Conservation (phyloP, 23 tunicate species). For the Corella eumyota region DNA sequence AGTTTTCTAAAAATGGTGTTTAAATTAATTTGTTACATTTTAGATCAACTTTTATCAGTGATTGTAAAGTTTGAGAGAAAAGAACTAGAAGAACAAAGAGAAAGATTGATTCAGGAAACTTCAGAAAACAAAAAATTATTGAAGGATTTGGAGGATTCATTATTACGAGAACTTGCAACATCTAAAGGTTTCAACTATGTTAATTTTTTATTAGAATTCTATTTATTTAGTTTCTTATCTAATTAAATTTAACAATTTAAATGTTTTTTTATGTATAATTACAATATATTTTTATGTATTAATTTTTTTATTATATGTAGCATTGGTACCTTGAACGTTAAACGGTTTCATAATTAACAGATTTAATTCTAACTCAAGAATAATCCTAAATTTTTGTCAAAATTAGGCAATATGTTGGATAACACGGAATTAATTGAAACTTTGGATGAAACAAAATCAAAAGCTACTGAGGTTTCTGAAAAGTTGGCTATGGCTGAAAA, state of each 20-base stretch:
- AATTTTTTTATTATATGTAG: too few relatives aligned
- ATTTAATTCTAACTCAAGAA: too few relatives aligned
- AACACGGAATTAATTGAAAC: conserved; percentile 99
- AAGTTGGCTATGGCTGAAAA: conserved; percentile 82
- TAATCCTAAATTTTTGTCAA: background rate
- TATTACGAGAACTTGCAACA: conserved; percentile 95
- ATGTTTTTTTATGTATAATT: background rate
- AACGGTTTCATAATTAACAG: too few relatives aligned
- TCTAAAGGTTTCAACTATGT: conserved; percentile 49
- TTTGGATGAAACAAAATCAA: conserved; percentile 95
- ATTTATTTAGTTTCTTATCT: background rate
- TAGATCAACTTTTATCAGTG: conserved; percentile 96
- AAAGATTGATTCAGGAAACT: conserved; percentile 97
- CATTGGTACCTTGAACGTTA: too few relatives aligned
- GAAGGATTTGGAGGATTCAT: conserved; percentile 96
- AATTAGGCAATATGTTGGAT: conserved; percentile 96
- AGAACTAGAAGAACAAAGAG: conserved; percentile 97
- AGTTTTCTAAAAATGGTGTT: too few relatives aligned
- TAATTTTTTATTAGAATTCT: background rate
- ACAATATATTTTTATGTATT: background rate
- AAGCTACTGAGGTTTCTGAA: conserved; percentile 94
- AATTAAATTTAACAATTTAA: background rate
- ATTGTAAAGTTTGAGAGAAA: conserved; percentile 98
- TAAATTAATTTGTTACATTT: background rate
- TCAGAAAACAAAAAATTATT: conserved; percentile 92